Evolutionary conservation across 2,888 invertebrate genomes (phyloP), one percentile per base, ranked within the genome.

Genomic region (Catocala sponsa): DNA sequence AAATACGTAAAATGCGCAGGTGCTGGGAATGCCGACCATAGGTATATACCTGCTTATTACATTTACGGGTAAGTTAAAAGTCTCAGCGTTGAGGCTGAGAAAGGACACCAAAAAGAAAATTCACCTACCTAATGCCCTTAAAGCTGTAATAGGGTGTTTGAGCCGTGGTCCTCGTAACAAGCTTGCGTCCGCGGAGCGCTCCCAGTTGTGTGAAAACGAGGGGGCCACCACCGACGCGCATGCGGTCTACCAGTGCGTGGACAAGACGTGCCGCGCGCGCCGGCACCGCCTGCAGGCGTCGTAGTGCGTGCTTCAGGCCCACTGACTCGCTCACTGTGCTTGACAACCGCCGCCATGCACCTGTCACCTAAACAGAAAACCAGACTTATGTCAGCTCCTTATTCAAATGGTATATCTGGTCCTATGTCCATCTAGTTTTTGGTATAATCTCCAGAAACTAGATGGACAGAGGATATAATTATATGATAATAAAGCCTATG

Each of bases 211-310:
- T 93, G 70, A 80, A 65, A 43, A 95, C 92, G 38, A 92, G 70
- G 1, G 95, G 95, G 5, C 94, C 95, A 11, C 94, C 94, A 35
- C 94, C 94, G n/a, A 94, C 95, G 9, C 95, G 84, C 91, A 94
- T 92, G 68, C 94, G 90, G 79, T 94, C 94, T 7, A 95, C 94
- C 13, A 95, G 81, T 15, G 92, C 91, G 71, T 95, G 94, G 57
- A 94, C 95, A 9, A 95, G 87, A 6, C 93, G 85, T 5, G 94
- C 95, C 0, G 95, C 94, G 4, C 93, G 88, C 60, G 92, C 92
- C 1, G 95, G 94, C 48, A 94, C 94, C 47, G 92, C 87, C 65
- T 94, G 94, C 69, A 95, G 84, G 11, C 94, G 84, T 2, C 95
- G 87, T 46, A 95, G 79, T 4, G 94, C 93, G 60, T 93, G 90